These are phyloP conservation scores for Limnephilus marmoratus DNA, from an alignment of 2,888 invertebrate genomes.

Conservation along the genomic window DNA sequence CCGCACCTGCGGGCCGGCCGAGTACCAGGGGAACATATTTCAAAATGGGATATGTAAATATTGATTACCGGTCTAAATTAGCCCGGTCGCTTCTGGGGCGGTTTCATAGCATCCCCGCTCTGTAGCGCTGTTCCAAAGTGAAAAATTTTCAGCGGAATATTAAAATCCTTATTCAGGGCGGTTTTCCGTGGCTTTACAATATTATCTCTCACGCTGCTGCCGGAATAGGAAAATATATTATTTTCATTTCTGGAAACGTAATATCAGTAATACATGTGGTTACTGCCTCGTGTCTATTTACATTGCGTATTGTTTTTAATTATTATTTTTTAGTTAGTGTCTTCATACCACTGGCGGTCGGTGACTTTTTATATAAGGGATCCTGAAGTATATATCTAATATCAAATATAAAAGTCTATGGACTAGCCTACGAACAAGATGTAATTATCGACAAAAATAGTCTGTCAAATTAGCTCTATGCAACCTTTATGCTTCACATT, in stretches of 20 bases:
- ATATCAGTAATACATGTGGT: neutral
- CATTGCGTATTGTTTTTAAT: neutral
- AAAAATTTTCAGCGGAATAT: slow-evolving; percentile 8
- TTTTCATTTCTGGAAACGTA: neutral
- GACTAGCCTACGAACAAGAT: too few relatives aligned
- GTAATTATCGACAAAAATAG: too few relatives aligned
- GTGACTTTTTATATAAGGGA: too few relatives aligned
- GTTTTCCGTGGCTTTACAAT: neutral
- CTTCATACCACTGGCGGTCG: too few relatives aligned
- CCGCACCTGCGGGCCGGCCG: slow-evolving; percentile 15
- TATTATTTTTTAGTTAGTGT: too few relatives aligned
- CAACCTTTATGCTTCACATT: too few relatives aligned
- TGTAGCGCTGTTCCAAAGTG: neutral
- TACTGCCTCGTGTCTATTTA: neutral
- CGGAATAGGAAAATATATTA: neutral
- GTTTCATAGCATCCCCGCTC: neutral
- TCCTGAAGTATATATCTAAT: too few relatives aligned
- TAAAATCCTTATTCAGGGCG: slow-evolving; percentile 13
- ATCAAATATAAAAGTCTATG: too few relatives aligned
- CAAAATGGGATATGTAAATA: slow-evolving; percentile 62
- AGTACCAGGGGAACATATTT: slow-evolving; percentile 53
- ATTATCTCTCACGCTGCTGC: neutral
- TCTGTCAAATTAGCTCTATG: too few relatives aligned
- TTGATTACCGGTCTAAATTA: slow-evolving; percentile 60
- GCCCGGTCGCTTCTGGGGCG: slow-evolving; percentile 41